Conservation (phyloP, 2,888 invertebrate genomes). For the Diaprepes abbreviatus region DNA sequence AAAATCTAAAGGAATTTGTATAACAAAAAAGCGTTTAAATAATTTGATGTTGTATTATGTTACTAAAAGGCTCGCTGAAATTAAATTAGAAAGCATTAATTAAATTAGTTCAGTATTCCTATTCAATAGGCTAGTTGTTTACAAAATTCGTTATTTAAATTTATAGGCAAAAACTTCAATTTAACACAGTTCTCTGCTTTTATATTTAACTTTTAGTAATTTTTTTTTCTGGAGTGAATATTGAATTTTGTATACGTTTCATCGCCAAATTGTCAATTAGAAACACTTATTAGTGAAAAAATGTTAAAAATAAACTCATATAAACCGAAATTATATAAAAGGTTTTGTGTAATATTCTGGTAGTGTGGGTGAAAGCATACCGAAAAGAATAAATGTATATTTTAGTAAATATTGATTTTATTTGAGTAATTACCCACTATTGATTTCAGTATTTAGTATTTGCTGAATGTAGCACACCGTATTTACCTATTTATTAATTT, state of each 20-base stretch:
- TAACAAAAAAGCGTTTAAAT: background rate
- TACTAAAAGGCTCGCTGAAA: background rate
- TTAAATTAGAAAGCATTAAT: background rate
- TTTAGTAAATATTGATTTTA: slow-evolving; percentile 5
- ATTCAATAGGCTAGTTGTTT: background rate
- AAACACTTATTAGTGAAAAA: background rate
- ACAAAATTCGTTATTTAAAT: background rate
- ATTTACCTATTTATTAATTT: background rate
- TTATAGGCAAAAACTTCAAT: background rate
- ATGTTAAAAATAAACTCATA: background rate
- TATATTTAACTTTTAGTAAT: background rate
- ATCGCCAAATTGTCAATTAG: slow-evolving; percentile 8
- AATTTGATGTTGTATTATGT: background rate
- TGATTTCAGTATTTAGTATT: background rate
- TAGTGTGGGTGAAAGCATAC: background rate
- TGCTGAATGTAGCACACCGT: background rate
- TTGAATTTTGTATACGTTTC: background rate
- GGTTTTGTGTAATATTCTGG: background rate
- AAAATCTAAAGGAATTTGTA: slow-evolving; percentile 11
- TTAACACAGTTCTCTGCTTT: background rate
- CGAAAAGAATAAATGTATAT: background rate
- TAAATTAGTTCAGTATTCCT: too few species aligned
- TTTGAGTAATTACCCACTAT: background rate
- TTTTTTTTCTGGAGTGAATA: background rate
- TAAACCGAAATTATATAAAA: background rate